These are phyloP conservation scores for Sisyra nigra DNA, from an alignment of 2,888 invertebrate genomes.

Conservation along the genomic window DNA sequence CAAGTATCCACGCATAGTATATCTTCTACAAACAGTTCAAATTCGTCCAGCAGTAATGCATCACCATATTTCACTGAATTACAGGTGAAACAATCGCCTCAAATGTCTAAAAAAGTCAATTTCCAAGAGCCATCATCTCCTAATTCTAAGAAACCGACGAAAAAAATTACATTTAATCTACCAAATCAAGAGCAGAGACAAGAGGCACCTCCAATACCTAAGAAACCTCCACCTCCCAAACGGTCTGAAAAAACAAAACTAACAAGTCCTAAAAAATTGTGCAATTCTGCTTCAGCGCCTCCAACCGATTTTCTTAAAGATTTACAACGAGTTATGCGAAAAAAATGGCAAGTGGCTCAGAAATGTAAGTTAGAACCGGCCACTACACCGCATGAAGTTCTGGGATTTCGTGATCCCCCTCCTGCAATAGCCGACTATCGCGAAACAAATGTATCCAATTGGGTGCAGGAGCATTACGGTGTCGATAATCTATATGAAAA, in stretches of 20 bases:
- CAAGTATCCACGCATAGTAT: constrained; percentile 39
- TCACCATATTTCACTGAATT: constrained; percentile 37
- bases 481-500: constrained; percentile 62
- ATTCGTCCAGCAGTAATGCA: constrained; percentile 20
- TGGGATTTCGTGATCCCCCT: constrained; percentile 75
- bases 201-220: constrained; percentile 40
- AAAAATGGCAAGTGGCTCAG: constrained; percentile 87
- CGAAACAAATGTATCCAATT: constrained; percentile 76
- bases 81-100: constrained; percentile 35
- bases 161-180: constrained; percentile 50
- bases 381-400: constrained; percentile 81
- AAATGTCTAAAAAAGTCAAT: constrained; percentile 39
- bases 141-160: constrained; percentile 34
- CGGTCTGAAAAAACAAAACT: constrained; percentile 58
- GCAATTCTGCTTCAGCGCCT: constrained; percentile 54
- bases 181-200: constrained; percentile 23
- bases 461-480: constrained; percentile 81
- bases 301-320: constrained; percentile 75
- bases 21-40: constrained; percentile 31
- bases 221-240: constrained; percentile 58
- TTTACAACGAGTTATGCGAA: constrained; percentile 80
- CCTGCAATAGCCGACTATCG: constrained; percentile 51
- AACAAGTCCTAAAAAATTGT: constrained; percentile 60
- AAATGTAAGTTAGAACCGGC: constrained; percentile 76
- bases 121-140: constrained; percentile 41